A percentile compares a stretch with the other conserved stretches of the same genome.
phyloP scores from a whole-genome alignment of 2,113 vertebrate species.

The Nibea albiflora region DNA sequence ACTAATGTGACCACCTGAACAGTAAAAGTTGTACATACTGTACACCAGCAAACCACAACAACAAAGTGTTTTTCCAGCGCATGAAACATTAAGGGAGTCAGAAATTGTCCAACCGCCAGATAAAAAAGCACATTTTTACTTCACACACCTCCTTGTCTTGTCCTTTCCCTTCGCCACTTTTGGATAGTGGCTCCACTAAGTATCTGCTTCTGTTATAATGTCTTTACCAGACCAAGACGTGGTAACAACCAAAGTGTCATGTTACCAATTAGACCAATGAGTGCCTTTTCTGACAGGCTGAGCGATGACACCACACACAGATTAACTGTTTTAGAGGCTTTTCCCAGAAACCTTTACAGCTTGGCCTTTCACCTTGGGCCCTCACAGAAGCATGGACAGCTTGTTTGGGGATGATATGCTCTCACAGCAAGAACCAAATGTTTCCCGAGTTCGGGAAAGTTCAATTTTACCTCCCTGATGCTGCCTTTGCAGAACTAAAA shows the following conservation, averaged over 20 bases:
- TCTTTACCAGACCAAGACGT: constrained; percentile 68
- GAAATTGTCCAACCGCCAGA: background rate
- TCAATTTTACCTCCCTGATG: background rate
- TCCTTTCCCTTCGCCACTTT: constrained; percentile 3
- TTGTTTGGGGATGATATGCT: constrained; percentile 48
- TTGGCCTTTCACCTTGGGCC: constrained; percentile 68
- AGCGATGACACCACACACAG: constrained; percentile 68
- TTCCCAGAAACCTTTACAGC: constrained; percentile 76
- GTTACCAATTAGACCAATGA: constrained; percentile 78
- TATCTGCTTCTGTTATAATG: constrained; percentile 51
- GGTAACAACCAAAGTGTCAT: constrained; percentile 60
- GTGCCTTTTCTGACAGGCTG: constrained; percentile 55
- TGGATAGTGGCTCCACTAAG: constrained; percentile 21
- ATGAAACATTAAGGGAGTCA: constrained; percentile 7
- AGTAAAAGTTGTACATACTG: background rate
- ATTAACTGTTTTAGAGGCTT: constrained; percentile 73
- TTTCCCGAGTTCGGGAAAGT: constrained; percentile 28
- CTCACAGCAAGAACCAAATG: constrained; percentile 15
- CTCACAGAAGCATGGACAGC: constrained; percentile 54
- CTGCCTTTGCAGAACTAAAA: background rate
- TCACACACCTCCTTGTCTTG: constrained; percentile 19
- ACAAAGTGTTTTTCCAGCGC: background rate
- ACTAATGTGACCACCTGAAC: background rate
- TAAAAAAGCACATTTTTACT: constrained; percentile 11
- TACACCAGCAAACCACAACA: background rate